Percentiles rank a stretch among this genome's conserved stretches.
Conservation (phyloP, 2,888 invertebrate genomes). For the Callinectes sapidus region DNA sequence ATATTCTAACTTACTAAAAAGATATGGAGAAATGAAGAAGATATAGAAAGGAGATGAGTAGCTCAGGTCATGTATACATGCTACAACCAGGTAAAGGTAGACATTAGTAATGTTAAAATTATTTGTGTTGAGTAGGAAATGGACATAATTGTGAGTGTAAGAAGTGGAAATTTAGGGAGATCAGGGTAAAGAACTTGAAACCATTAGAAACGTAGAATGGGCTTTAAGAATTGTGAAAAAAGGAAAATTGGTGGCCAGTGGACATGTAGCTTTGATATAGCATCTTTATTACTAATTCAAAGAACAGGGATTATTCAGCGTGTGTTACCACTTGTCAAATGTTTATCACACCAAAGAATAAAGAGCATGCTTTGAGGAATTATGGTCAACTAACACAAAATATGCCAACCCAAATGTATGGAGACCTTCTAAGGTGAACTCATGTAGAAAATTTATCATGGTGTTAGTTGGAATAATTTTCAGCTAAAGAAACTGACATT, state of each 20-base stretch:
- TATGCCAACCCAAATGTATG: not conserved
- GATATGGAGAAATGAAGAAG: too few species aligned
- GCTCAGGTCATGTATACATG: not conserved
- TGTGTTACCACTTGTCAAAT: not conserved
- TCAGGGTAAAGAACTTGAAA: too few species aligned
- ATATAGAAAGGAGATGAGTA: not conserved
- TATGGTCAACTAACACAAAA: not conserved
- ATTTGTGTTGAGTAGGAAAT: too few species aligned
- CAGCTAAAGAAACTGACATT: slow-evolving; percentile 60
- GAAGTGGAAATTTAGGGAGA: too few species aligned
- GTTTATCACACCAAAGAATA: not conserved
- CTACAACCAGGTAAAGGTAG: not conserved
- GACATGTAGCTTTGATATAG: not conserved
- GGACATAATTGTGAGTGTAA: too few species aligned
- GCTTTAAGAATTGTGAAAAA: too few species aligned
- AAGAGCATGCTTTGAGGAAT: not conserved
- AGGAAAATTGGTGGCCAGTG: not conserved
- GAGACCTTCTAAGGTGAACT: not conserved
- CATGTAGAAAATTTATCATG: not conserved
- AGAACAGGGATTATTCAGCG: too few species aligned
- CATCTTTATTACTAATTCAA: too few species aligned
- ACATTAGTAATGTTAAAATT: not conserved
- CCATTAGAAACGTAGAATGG: too few species aligned
- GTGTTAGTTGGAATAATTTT: not conserved
- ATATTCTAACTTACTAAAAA: too few species aligned